phyloP scores from a whole-genome alignment of 2,888 invertebrate genomes.

The Arctia plantaginis region DNA sequence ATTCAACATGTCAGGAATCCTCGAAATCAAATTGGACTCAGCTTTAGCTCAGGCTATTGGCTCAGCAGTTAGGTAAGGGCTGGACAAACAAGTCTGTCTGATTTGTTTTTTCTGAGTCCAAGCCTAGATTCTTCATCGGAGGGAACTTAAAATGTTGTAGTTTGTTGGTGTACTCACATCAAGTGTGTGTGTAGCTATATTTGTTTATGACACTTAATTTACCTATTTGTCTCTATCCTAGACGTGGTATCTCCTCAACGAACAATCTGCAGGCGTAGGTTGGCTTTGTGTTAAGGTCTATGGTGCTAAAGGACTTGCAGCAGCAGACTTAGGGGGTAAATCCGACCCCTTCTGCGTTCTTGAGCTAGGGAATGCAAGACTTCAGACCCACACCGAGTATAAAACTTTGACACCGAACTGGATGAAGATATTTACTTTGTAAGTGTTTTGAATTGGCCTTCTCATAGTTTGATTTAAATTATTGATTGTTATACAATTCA shows the following conservation, averaged over 20 bases:
- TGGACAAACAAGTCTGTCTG: background rate
- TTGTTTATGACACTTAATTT: too few species aligned
- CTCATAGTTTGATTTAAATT: slow-evolving; percentile 43
- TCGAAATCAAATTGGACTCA: too few species aligned
- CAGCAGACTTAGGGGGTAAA: slow-evolving; percentile 98
- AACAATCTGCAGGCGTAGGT: slow-evolving; percentile 92
- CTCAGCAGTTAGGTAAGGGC: background rate
- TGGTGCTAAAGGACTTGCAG: slow-evolving; percentile 93
- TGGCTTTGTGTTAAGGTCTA: slow-evolving; percentile 97
- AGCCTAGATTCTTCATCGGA: background rate
- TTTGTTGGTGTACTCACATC: background rate
- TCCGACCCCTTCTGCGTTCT: slow-evolving; percentile 99
- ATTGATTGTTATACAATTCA: background rate
- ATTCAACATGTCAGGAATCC: too few species aligned
- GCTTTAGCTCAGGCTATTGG: too few species aligned
- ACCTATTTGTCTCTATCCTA: slow-evolving; percentile 57
- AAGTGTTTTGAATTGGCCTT: slow-evolving; percentile 66
- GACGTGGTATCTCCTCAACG: slow-evolving; percentile 87
- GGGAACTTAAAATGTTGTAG: background rate
- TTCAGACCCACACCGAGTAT: slow-evolving; percentile 99
- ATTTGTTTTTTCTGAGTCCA: background rate
- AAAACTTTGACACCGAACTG: slow-evolving; percentile 98
- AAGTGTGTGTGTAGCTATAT: background rate
- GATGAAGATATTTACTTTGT: slow-evolving; percentile 99
- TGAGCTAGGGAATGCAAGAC: slow-evolving; percentile 96